Base-by-base conservation (phyloP, 30 jellyfish, hydroid and myxozoan genomes). In the Turritopsis rubra region DNA sequence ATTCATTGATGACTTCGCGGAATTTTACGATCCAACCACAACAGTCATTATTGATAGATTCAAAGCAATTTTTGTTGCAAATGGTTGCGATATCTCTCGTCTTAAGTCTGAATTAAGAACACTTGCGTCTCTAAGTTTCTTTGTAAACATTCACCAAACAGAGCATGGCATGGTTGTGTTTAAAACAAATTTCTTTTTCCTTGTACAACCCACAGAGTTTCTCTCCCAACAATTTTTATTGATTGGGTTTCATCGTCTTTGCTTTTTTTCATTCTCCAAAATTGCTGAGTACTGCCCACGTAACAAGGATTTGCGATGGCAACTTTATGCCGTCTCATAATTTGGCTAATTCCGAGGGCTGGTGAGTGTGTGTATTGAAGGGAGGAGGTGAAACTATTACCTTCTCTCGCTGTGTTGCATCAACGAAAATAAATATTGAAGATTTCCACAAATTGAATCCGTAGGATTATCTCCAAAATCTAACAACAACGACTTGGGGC, bases 361-460 rank as follows among this genome's bases (percentile, higher is more conserved):
- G n/a, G n/a, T n/a, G n/a, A n/a, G n/a, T n/a, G n/a, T n/a, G n/a
- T n/a, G n/a, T 41, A 3, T 41, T 41, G 9, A 41, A 13, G 60
- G 60, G 13, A 41, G 13, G 60, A 41, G 60, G n/a, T 17, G 53
- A 72, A 72, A 18, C 41, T 21, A 86, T 8, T 76, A 90, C 97
- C 88, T 75, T 83, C 83, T 90, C 23, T 80, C 87, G 29, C 97
- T 90, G 86, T 81, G 77, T 71, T 90, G 87, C 86, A 90, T 26
- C 66, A 90, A 84, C 0, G 95, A 86, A 83, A 90, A 90, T n/a
- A 90, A 75, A 75, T 81, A 81, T 71, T 90, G 97, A 53, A 90
- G 85, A 81, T 90, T 90, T 72, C 97, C 97, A 78, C 95, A 85
- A 23, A 90, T 85, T 53, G 75, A 53, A 53, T 90, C 89, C 3